A percentile compares a stretch with the other conserved stretches of the same genome.
These are phyloP conservation scores for Epistrophe grossulariae DNA, from an alignment of 2,888 invertebrate species.

Conservation along the genomic window DNA sequence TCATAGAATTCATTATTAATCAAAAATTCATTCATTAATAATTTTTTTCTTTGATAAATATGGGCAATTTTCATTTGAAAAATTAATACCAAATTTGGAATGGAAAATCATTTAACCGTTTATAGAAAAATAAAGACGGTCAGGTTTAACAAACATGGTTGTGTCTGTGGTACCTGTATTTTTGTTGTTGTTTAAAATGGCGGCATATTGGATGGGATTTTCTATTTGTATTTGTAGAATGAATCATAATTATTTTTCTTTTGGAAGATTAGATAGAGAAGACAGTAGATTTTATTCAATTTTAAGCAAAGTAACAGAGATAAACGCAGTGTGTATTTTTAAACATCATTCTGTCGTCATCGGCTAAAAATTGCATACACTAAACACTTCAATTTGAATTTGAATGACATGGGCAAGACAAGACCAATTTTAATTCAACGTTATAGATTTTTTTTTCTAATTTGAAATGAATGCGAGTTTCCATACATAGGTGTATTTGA, in stretches of 20 bases:
- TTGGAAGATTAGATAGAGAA: conserved; percentile 20
- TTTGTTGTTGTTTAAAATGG: conserved; percentile 58
- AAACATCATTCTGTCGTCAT: conserved; percentile 48
- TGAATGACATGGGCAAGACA: conserved; percentile 4
- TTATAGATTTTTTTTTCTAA: conserved; percentile 16
- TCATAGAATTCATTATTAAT: conserved; percentile 51
- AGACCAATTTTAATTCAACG: conserved; percentile 22
- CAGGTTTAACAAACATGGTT: conserved; percentile 28
- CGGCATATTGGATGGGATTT: conserved; percentile 56
- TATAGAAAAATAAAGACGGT: conserved; percentile 13
- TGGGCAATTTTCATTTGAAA: conserved; percentile 33
- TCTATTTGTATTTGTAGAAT: conserved; percentile 40
- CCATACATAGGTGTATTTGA: conserved; percentile 11
- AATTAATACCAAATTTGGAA: conserved; percentile 71
- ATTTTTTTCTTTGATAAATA: conserved; percentile 15
- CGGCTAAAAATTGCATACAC: conserved; percentile 49
- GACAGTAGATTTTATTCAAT: conserved; percentile 29
- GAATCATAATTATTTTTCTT: conserved; percentile 49
- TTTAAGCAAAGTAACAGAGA: conserved; percentile 36
- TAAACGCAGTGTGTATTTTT: conserved; percentile 31
- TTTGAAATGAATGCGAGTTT: conserved; percentile 33
- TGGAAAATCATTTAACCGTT: conserved; percentile 32
- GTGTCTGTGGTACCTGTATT: background rate
- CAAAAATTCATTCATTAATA: conserved; percentile 44
- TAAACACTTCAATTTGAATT: conserved; percentile 50